Percentiles rank a stretch among this genome's conserved stretches.
These are phyloP conservation scores for Petrolisthes cinctipes DNA, from an alignment of 2,888 invertebrate species.

Conservation along the genomic window DNA sequence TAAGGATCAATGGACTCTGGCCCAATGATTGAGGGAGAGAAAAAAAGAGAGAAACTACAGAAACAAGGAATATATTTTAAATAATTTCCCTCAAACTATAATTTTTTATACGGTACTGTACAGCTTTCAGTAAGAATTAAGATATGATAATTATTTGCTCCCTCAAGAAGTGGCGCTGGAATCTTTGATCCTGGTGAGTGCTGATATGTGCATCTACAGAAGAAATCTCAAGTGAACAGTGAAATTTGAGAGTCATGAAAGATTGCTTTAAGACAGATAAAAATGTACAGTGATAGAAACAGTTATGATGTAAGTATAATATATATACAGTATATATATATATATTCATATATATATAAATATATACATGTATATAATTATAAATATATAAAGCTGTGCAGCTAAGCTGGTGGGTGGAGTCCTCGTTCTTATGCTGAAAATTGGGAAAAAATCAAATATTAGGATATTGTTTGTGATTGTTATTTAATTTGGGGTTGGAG, in stretches of 20 bases:
- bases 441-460: not conserved
- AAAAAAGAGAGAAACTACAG: not conserved
- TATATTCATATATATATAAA: constrained; percentile 33
- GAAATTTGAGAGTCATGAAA: not conserved
- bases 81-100: not conserved
- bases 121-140: not conserved
- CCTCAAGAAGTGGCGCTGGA: not conserved
- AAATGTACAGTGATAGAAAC: not conserved
- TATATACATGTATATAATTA: constrained; percentile 48
- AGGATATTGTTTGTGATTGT: not conserved
- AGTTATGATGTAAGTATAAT: not conserved
- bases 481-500: not conserved
- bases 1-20: not conserved
- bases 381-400: constrained; percentile 42
- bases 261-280: not conserved
- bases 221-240: not conserved
- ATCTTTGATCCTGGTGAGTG: not conserved
- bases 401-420: not conserved
- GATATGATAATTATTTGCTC: not conserved
- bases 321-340: not conserved
- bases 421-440: constrained; percentile 1
- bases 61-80: not conserved
- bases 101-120: not conserved
- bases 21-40: constrained; percentile 3
- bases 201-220: not conserved